A percentile compares a stretch with the other conserved stretches of the same genome.
These are phyloP conservation scores for Echeneis naucrates DNA, from an alignment of 2,797 vertebrate genomes.

Conservation along the genomic window DNA sequence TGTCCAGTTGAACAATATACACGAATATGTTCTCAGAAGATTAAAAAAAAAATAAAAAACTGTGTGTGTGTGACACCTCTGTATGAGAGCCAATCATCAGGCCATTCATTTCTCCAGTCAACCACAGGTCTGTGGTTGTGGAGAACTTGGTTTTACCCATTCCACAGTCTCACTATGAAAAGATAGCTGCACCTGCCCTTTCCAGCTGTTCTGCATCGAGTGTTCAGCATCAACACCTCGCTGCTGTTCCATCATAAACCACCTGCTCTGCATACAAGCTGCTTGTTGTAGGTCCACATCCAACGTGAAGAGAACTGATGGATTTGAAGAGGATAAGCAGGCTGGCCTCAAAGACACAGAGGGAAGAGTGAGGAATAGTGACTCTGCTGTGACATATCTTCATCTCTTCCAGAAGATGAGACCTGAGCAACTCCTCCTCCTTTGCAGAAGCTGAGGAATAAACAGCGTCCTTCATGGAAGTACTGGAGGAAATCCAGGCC, in stretches of 20 bases:
- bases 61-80: slow-evolving; percentile 35
- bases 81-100: slow-evolving; percentile 33
- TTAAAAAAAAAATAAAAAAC: too few species aligned
- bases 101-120: slow-evolving; percentile 35
- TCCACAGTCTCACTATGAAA: slow-evolving; percentile 78
- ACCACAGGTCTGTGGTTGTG: slow-evolving; percentile 78
- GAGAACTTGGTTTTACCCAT: slow-evolving; percentile 81
- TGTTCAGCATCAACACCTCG: slow-evolving; percentile 53
- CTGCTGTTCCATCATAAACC: slow-evolving; percentile 54
- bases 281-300: slow-evolving; percentile 36
- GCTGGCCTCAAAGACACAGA: slow-evolving; percentile 49
- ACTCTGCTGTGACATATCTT: slow-evolving; percentile 21
- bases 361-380: slow-evolving; percentile 38
- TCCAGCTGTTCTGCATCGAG: slow-evolving; percentile 20
- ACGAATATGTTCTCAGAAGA: too few species aligned
- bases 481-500: slow-evolving; percentile 86
- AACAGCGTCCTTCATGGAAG: slow-evolving; percentile 79
- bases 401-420: slow-evolving; percentile 61
- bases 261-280: slow-evolving; percentile 63
- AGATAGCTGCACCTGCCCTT: slow-evolving; percentile 59
- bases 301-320: slow-evolving; percentile 26
- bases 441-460: slow-evolving; percentile 55
- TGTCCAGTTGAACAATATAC: too few species aligned
- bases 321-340: slow-evolving; percentile 26
- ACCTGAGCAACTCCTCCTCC: slow-evolving; percentile 67